These are phyloP conservation scores for Rhinoraja longicauda DNA, from an alignment of 2,797 vertebrate genomes.

Conservation along the genomic window DNA sequence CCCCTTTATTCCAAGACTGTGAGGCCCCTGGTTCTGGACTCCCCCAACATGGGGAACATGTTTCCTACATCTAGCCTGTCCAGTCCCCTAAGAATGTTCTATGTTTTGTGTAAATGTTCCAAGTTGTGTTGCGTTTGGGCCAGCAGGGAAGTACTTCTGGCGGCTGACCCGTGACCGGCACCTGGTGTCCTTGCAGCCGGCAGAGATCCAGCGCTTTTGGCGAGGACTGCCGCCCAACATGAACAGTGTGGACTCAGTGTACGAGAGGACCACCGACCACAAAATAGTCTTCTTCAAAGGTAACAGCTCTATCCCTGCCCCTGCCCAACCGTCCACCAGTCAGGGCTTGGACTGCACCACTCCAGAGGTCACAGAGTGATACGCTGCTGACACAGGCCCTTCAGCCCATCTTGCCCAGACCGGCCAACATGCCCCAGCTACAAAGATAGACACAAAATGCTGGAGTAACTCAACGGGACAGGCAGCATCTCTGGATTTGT, in stretches of 20 bases:
- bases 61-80: too few species aligned
- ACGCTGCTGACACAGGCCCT: background rate
- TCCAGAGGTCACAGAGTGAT: background rate
- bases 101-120: too few species aligned
- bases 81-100: too few species aligned
- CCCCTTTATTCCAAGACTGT: too few species aligned
- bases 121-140: background rate
- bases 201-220: constrained; percentile 93
- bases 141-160: constrained; percentile 88
- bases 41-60: too few species aligned
- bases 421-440: background rate
- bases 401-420: background rate
- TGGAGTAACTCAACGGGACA: too few species aligned
- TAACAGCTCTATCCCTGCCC: constrained; percentile 46
- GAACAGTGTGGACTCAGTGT: constrained; percentile 84
- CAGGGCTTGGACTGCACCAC: too few species aligned
- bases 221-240: constrained; percentile 79
- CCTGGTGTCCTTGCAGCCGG: constrained; percentile 84
- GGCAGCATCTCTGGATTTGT: too few species aligned
- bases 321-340: too few species aligned
- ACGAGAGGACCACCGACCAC: constrained; percentile 82
- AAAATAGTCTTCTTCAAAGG: constrained; percentile 97
- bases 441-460: too few species aligned
- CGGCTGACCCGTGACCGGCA: constrained; percentile 85
- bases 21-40: too few species aligned